A percentile compares a stretch with the other conserved stretches of the same genome.
Conservation (phyloP, 2,113 vertebrate species). For the Struthio camelus region DNA sequence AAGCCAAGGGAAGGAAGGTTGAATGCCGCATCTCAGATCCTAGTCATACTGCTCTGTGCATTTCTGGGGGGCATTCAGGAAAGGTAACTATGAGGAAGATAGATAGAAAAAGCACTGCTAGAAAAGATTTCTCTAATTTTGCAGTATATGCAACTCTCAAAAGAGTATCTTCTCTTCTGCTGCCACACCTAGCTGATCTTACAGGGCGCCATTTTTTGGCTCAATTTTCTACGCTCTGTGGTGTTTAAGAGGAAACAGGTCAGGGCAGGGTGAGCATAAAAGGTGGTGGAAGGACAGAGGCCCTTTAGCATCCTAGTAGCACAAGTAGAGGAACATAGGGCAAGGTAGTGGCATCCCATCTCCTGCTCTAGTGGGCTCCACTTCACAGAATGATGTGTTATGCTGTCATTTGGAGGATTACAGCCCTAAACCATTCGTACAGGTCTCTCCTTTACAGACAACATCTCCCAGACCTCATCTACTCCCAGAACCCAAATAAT, state of each 20-base stretch:
- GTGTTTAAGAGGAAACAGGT: not conserved
- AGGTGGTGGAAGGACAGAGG: not conserved
- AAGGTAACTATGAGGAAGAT: not conserved
- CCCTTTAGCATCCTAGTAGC: not conserved
- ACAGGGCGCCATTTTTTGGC: fast-evolving
- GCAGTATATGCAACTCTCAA: not conserved
- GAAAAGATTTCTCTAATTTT: not conserved
- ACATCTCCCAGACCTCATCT: not conserved
- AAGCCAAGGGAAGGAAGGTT: not conserved
- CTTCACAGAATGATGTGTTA: not conserved
- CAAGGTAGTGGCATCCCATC: not conserved
- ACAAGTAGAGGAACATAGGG: not conserved
- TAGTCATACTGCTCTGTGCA: not conserved
- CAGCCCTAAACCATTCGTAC: not conserved
- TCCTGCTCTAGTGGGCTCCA: not conserved
- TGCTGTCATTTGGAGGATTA: not conserved
- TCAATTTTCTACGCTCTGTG: not conserved
- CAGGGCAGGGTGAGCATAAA: not conserved
- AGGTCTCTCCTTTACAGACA: not conserved
- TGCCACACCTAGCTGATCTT: not conserved
- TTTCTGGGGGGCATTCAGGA: not conserved
- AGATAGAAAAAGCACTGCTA: not conserved
- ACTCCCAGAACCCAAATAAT: not conserved
- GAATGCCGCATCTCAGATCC: not conserved
- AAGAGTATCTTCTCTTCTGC: not conserved